A percentile compares a stretch with the other conserved stretches of the same genome.
Evolutionary conservation across 1,140 invertebrate species (phyloP).

Genomic region (Ceratina calcarata): DNA sequence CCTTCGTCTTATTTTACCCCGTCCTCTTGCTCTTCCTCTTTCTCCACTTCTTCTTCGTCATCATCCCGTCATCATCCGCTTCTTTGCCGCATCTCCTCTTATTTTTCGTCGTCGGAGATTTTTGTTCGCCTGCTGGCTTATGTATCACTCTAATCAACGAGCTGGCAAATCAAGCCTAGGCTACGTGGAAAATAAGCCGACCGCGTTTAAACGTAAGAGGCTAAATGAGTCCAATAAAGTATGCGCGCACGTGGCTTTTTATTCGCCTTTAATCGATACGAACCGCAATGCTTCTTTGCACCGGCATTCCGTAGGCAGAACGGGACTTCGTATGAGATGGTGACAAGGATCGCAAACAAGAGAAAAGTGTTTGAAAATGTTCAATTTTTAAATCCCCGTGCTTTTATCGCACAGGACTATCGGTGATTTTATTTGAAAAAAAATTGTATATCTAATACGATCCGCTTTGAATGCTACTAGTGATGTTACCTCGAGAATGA

Average conservation of each 20-base stretch:
- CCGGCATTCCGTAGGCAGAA: not conserved
- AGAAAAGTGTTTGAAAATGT: not conserved
- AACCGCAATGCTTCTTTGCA: not conserved
- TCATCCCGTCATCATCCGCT: not conserved
- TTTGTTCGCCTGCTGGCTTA: not conserved
- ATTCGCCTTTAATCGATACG: not conserved
- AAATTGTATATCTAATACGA: not conserved
- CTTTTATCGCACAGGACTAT: too few species aligned
- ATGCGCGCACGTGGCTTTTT: not conserved
- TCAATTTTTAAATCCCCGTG: not conserved
- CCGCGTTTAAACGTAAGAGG: conserved; percentile 25
- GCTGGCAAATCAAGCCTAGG: not conserved
- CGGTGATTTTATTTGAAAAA: too few species aligned
- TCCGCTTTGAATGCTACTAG: not conserved
- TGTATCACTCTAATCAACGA: conserved; percentile 45
- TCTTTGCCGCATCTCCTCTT: not conserved
- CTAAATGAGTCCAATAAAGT: conserved; percentile 26
- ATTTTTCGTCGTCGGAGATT: not conserved
- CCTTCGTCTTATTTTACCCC: conserved; percentile 10
- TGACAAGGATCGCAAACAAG: not conserved
- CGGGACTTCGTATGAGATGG: not conserved
- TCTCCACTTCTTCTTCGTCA: not conserved
- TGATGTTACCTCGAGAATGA: not conserved
- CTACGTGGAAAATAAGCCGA: not conserved
- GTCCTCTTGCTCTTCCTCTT: not conserved